Evolutionary conservation across 2,888 invertebrate species (phyloP).

Genomic region (Podotricha telesiphe): DNA sequence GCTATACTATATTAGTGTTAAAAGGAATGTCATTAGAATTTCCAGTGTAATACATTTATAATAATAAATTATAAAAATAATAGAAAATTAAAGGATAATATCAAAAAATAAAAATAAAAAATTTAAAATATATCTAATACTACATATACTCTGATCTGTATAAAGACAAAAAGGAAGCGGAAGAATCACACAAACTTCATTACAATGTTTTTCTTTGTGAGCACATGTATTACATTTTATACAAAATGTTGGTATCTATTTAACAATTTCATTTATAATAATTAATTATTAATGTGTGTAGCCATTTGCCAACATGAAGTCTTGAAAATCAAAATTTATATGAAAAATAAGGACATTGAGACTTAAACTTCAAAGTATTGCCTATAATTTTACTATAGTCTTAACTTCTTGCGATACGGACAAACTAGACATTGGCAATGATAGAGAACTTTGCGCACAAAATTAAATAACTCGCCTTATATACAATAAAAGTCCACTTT

Average conservation of each 20-base stretch:
- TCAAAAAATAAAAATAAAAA: slow-evolving; percentile 15
- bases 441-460: slow-evolving; percentile 34
- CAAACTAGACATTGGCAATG: background rate
- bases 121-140: slow-evolving; percentile 19
- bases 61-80: slow-evolving; percentile 19
- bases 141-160: slow-evolving; percentile 2
- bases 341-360: background rate
- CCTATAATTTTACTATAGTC: no score
- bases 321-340: background rate
- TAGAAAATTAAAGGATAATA: slow-evolving; percentile 10
- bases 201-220: background rate
- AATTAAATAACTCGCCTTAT: slow-evolving; percentile 41
- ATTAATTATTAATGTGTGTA: no score
- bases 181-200: background rate
- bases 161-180: slow-evolving; percentile 16
- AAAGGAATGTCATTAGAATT: slow-evolving; percentile 14
- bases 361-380: background rate
- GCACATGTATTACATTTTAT: background rate
- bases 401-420: background rate
- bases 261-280: no score
- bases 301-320: background rate
- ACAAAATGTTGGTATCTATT: background rate
- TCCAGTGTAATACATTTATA: background rate
- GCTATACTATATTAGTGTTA: background rate
- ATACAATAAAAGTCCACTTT: slow-evolving; percentile 42